Percentiles rank a stretch among this genome's conserved stretches.
Conservation (phyloP, 2,888 invertebrate genomes). For the Therioaphis trifolii region DNA sequence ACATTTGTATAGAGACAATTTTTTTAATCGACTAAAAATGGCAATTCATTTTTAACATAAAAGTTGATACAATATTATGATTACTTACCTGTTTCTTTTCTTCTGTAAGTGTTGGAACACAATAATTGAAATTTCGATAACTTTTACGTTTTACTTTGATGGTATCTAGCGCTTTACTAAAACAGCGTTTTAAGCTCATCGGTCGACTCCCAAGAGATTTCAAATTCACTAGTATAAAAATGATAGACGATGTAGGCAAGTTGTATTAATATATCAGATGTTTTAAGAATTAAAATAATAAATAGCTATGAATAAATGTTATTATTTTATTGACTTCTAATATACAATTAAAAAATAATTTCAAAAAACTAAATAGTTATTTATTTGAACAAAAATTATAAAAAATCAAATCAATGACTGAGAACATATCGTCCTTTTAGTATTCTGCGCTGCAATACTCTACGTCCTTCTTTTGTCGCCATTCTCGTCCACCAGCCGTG, state of each 20-base stretch:
- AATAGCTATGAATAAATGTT: neutral
- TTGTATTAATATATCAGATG: neutral
- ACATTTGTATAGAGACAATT: slow-evolving; percentile 58
- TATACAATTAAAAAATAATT: neutral
- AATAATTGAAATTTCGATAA: slow-evolving; percentile 39
- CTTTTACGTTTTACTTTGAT: slow-evolving; percentile 28
- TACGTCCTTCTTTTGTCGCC: slow-evolving; percentile 77
- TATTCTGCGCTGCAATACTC: slow-evolving; percentile 79
- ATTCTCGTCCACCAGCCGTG: slow-evolving; percentile 80
- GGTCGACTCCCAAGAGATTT: slow-evolving; percentile 35
- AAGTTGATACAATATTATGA: neutral
- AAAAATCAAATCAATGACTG: slow-evolving; percentile 73
- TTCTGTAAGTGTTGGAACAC: slow-evolving; percentile 35
- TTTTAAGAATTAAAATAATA: neutral
- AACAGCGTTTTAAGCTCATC: neutral
- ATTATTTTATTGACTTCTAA: slow-evolving; percentile 32
- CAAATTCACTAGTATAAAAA: slow-evolving; percentile 56
- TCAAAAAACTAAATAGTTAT: neutral
- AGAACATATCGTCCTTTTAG: slow-evolving; percentile 79
- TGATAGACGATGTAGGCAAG: slow-evolving; percentile 23
- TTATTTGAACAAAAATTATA: neutral
- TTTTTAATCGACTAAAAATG: slow-evolving; percentile 43
- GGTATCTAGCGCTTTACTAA: slow-evolving; percentile 24
- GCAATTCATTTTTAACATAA: neutral
- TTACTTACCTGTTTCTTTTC: slow-evolving; percentile 28